These are phyloP conservation scores for Tetramorium bicarinatum DNA, from an alignment of 2,888 invertebrate species.

Conservation along the genomic window DNA sequence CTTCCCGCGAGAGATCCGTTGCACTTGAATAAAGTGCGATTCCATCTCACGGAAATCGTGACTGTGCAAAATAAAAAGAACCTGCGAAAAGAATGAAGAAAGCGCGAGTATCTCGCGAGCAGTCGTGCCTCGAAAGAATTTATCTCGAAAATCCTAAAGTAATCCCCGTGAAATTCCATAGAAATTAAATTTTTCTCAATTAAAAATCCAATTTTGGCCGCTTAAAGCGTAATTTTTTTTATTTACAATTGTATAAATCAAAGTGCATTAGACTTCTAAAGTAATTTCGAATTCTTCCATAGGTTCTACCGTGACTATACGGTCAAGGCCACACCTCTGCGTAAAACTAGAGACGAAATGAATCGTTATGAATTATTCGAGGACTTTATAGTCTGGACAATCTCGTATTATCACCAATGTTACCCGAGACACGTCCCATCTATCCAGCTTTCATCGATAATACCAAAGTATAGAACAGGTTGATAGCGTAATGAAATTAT, in stretches of 20 bases:
- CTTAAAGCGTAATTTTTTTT: background rate
- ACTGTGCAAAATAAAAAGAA: conserved; percentile 8
- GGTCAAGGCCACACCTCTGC: conserved; percentile 58
- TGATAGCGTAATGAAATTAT: background rate
- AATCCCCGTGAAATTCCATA: background rate
- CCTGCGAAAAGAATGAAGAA: background rate
- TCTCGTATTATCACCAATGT: conserved; percentile 1
- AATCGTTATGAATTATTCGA: conserved; percentile 64
- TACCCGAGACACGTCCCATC: background rate
- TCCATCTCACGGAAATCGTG: background rate
- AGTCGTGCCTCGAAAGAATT: background rate
- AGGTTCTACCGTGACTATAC: conserved; percentile 42
- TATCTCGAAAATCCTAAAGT: background rate
- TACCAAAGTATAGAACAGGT: background rate
- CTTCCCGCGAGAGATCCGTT: background rate
- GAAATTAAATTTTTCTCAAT: background rate
- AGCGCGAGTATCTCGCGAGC: background rate
- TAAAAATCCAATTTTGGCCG: background rate
- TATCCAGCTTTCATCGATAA: background rate
- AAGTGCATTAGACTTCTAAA: background rate
- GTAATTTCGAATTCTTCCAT: background rate
- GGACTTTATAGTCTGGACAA: conserved; percentile 47
- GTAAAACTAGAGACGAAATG: conserved; percentile 32
- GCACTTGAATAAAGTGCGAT: conserved; percentile 27
- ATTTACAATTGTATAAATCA: background rate